Conservation (phyloP, 1,140 invertebrate species). For the Drosophila ohnishii region DNA sequence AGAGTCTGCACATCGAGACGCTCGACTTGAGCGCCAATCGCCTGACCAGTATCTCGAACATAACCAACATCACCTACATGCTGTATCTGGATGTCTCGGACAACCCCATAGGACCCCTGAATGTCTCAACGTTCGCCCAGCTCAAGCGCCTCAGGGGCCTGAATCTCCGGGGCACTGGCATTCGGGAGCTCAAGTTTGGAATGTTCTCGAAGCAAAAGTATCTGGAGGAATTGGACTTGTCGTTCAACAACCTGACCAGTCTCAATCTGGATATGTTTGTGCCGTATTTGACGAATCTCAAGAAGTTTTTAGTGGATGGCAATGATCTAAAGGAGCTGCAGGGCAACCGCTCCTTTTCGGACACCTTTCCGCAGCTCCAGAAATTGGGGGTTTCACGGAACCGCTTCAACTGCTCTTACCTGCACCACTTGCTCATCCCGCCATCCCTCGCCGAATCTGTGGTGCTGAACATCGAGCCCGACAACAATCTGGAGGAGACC, state of each 20-base stretch:
- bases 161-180: slow-evolving; percentile 59
- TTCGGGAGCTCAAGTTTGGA: slow-evolving; percentile 66
- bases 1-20: slow-evolving; percentile 62
- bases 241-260: slow-evolving; percentile 74
- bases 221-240: slow-evolving; percentile 73
- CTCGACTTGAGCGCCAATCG: slow-evolving; percentile 64
- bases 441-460: slow-evolving; percentile 59
- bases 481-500: slow-evolving; percentile 56
- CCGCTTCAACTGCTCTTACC: slow-evolving; percentile 77
- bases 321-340: slow-evolving; percentile 70
- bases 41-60: slow-evolving; percentile 62
- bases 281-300: slow-evolving; percentile 71
- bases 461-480: slow-evolving; percentile 70
- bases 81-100: slow-evolving; percentile 69
- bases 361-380: slow-evolving; percentile 65
- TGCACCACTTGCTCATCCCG: slow-evolving; percentile 69
- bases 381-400: slow-evolving; percentile 74
- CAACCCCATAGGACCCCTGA: slow-evolving; percentile 72
- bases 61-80: slow-evolving; percentile 64
- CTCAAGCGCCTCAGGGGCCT: slow-evolving; percentile 64
- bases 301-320: slow-evolving; percentile 73
- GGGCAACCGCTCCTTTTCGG: slow-evolving; percentile 62
- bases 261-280: slow-evolving; percentile 80
- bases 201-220: slow-evolving; percentile 78
- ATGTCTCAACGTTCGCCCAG: slow-evolving; percentile 72